Base-by-base conservation (phyloP, 2,888 invertebrate species). In the Liopterus haemorrhoidalis region DNA sequence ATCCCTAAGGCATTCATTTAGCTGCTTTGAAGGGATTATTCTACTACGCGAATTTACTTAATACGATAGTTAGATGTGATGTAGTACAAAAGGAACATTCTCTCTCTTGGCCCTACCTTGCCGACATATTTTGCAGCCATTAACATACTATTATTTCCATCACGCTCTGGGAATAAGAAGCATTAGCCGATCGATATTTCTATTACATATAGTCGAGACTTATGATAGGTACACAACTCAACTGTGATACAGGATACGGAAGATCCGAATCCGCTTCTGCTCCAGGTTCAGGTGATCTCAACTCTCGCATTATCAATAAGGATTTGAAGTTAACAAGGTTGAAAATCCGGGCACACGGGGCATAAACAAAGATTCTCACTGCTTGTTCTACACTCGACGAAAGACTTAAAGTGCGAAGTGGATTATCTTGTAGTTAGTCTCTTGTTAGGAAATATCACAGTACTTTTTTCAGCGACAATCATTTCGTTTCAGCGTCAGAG, bases 21-120 rank as follows among this genome's bases (percentile, higher is more conserved):
- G 59, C 62, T 66, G 66, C 69, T 69, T 68, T 69, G 69, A 68
- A 65, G 68, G 68, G 69, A 68, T 69, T 68, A 69, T 67, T 66
- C 67, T 66, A 66, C 66, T 58, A 60, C 63, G 63, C 59, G 64
- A 65, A 65, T 66, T 65, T 66, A 62, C 66, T 66, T 64, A 66
- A 67, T 66, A 63, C 65, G 64, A 60, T 64, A 65, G 66, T 65
- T 65, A 64, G 63, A 63, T 60, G 56, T 57, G 54, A 56, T 54
- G 57, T 61, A 65, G n/a, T n/a, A n/a, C n/a, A 66, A 67, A 67
- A 66, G 67, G 64, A 66, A 58, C 58, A 46, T 46, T 46, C 41
- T 35, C 59, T 61, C 63, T 64, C 65, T 64, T 65, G 62, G 63
- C 62, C 61, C 63, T 66, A 66, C 65, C 30, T 35, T 41, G 27